These are phyloP conservation scores for Carlito syrichta DNA, from an alignment of 2,113 vertebrate species.

Conservation along the genomic window DNA sequence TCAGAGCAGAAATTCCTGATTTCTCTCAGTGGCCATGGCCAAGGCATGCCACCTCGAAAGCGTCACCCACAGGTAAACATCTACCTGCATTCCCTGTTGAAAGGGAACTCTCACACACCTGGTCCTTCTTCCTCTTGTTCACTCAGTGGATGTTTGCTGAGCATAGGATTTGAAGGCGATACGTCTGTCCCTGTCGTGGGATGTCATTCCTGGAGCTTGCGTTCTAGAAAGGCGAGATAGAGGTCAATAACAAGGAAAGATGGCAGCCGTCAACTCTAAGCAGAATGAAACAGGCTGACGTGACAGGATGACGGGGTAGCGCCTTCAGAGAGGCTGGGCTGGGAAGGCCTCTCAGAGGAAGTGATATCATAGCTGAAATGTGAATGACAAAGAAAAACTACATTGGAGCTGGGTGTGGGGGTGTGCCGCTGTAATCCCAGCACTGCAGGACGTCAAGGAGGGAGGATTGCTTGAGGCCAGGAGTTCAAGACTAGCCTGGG, in stretches of 20 bases:
- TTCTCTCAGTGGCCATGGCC: background rate
- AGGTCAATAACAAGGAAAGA: background rate
- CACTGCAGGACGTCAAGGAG: no score
- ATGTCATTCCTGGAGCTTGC: background rate
- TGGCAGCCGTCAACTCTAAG: background rate
- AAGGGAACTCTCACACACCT: background rate
- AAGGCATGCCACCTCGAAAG: background rate
- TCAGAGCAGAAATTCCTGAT: background rate
- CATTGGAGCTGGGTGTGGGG: no score
- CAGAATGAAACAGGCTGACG: background rate
- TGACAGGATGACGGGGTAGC: background rate
- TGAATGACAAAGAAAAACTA: no score
- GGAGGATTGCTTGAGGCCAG: no score
- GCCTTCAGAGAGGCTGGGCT: background rate
- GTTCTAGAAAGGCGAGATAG: background rate
- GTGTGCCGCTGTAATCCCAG: no score
- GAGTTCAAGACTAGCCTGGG: no score
- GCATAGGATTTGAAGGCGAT: background rate
- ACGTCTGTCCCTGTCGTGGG: no score
- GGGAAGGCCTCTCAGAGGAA: no score
- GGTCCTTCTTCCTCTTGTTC: background rate
- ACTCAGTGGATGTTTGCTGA: background rate
- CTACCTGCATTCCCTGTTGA: background rate
- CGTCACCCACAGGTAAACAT: background rate
- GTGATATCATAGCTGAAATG: no score